Evolutionary conservation across 2,888 invertebrate species (phyloP).

Genomic region (Elgonia sp.): DNA sequence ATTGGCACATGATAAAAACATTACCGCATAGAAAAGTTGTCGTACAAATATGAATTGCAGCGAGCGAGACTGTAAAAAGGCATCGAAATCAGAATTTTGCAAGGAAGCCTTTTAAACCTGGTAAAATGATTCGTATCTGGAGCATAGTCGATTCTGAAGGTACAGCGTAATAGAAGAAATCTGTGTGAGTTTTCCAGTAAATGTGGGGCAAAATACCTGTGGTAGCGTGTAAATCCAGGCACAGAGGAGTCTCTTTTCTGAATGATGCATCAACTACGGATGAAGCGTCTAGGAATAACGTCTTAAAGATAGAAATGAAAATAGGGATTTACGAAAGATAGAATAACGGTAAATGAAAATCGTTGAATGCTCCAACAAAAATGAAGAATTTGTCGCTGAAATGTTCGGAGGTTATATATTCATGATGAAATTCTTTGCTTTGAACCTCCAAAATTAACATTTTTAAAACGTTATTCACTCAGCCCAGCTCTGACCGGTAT

Average conservation of each 20-base stretch:
- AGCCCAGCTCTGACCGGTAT: too few relatives aligned
- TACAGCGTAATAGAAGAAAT: constrained; percentile 53
- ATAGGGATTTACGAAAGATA: constrained; percentile 21
- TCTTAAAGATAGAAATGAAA: constrained; percentile 45
- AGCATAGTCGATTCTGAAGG: constrained; percentile 54
- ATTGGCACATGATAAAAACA: neutral
- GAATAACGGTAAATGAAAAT: constrained; percentile 19
- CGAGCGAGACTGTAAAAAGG: constrained; percentile 45
- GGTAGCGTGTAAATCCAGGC: constrained; percentile 48
- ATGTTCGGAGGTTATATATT: too few relatives aligned
- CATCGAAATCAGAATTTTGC: constrained; percentile 60
- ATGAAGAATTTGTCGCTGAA: constrained; percentile 2
- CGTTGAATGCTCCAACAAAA: constrained; percentile 21
- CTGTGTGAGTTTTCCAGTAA: constrained; percentile 49
- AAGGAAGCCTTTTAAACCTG: constrained; percentile 59
- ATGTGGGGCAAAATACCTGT: constrained; percentile 46
- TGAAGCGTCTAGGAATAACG: constrained; percentile 49
- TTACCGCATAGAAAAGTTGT: constrained; percentile 2
- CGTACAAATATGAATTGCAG: constrained; percentile 37
- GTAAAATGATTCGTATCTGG: constrained; percentile 64
- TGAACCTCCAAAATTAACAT: too few relatives aligned
- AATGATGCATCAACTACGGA: constrained; percentile 53
- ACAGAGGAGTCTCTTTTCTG: constrained; percentile 41
- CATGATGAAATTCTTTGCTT: too few relatives aligned
- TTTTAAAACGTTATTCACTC: too few relatives aligned